Evolutionary conservation across 2,113 vertebrate species (phyloP), one percentile per base, ranked within the genome.

Genomic region (Diphyllodes magnificus): DNA sequence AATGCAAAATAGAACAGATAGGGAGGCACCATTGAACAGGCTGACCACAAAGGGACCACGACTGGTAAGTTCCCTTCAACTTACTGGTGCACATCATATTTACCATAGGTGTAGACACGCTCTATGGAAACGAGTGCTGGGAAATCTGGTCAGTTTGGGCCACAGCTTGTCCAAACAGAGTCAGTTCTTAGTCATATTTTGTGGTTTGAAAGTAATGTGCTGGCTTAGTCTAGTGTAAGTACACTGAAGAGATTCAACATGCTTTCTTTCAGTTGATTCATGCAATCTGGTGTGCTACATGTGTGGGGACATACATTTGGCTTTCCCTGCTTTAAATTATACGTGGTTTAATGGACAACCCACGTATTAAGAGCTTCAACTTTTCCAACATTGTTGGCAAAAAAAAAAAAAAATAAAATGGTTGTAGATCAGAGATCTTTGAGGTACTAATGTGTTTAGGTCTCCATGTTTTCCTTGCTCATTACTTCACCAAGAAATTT

Each of bases 81-180:
- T 81, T 51, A 23, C 24, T 47, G 47, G 44, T 31, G 19, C 4
- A 23, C 16, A 47, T 19, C 25, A 44, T 50, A 8, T 15, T 51
- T 51, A 18, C 20, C 22, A 7, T 10, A 37, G 25, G 7, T 35
- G 20, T 65, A 39, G 72, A n/a, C 8, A 42, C 0, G 0, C 12
- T 40, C 17, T 35, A 10, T 13, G 37, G 23, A 82, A 71, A 49
- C 35, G 13, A 40, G 28, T 10, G 5, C 10, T 73, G 54, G n/a
- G 15, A 91, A 91, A 8, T n/a, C 15, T 68, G 21, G 10, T n/a
- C 30, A 40, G 2, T 64, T 56, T 51, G 23, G 24, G 20, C 3
- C 4, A 6, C 44, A 72, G 11, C 7, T 75, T 51, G 6, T 77
- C 28, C 51, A 75, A 33, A 31, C 10, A 83, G 11, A 37, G n/a